Base-by-base conservation (phyloP, 2,113 vertebrate genomes). In the Platichthys stellatus region DNA sequence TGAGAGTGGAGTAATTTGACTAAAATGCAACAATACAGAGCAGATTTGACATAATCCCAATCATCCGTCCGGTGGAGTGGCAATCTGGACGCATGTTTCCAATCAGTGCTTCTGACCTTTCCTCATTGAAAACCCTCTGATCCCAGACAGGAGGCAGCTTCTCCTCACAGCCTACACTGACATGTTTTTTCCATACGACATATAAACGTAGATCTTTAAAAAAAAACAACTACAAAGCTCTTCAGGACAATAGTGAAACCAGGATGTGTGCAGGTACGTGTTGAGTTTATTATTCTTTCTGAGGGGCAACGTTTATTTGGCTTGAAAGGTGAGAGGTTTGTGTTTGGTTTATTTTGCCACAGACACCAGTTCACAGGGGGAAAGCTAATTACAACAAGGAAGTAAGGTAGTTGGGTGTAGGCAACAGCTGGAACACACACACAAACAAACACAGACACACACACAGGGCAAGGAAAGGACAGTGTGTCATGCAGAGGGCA, bases 21-120 rank as follows among this genome's bases (percentile, higher is more conserved):
- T 91, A 89, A 92, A 92, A 90, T 75, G 86, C 80, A 90, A 91
- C 90, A 93, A 91, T 87, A 86, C 68, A 73, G 78, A 68, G 67
- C 82, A 89, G 87, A 88, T 93, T 93, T 84, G 82, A 85, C 63
- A 86, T 91, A 91, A 92, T 92, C 87, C 88, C 20, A 3, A 66
- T 80, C 83, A 85, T 85, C 89, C 84, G 45, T 65, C 78, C 83
- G 11, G 66, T 15, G 53, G 57, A 63, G 82, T 9, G 66, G 57
- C 85, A 88, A 87, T 90, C 89, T 91, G 86, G 76, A 81, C 12
- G 21, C 56, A 75, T 71, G 74, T 80, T 77, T 76, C 59, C 51
- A 67, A 76, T 84, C 59, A 40, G 59, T 59, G 64, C 72, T 28
- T 77, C 78, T 84, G 77, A 81, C 82, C 80, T 82, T 53, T 63